Base-by-base conservation (phyloP, 2,113 vertebrate genomes). In the Osmerus mordax region DNA sequence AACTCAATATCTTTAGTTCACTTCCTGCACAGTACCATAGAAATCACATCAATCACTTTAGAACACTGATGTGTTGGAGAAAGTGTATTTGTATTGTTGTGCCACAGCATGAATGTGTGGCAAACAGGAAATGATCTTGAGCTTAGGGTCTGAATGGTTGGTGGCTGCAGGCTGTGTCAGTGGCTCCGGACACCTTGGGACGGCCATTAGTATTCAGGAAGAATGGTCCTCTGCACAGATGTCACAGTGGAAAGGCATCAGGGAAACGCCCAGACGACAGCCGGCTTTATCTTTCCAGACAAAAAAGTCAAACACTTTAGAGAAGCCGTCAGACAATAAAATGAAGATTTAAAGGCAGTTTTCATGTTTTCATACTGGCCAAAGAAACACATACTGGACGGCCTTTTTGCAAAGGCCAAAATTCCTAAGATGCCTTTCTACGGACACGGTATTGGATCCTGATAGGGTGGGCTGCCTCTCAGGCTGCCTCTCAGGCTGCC, bases 171-270 rank as follows among this genome's bases (percentile, higher is more conserved):
- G 36, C 19, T n/a, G 61, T 65, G 12, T 15, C 72, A 55, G 60
- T 36, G 69, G 71, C n/a, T 7, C 3, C 61, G 69, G 76, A 72
- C 71, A 78, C 51, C 64, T 76, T 67, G 55, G 78, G 54, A 77
- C 73, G 52, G n/a, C 0, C 51, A 77, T 86, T 78, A 82, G 67
- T 74, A 84, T 84, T 83, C 83, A 74, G 80, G 81, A 78, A 74
- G 15, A 65, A 74, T 73, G 69, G 67, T 79, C 62, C 64, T 53
- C 68, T 65, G 58, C 60, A 32, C 71, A 53, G 64, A 67, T 73
- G 76, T 72, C 76, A 75, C 71, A 18, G 55, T 15, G 64, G 55
- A 47, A 65, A 69, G 61, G 79, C 79, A 56, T 19, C 16, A 0
- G 55, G 16, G 15, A 18, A 18, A n/a, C n/a, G 41, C 41, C 60